Evolutionary conservation across 2,113 vertebrate species (phyloP).

Genomic region (Cryptotis parvus): DNA sequence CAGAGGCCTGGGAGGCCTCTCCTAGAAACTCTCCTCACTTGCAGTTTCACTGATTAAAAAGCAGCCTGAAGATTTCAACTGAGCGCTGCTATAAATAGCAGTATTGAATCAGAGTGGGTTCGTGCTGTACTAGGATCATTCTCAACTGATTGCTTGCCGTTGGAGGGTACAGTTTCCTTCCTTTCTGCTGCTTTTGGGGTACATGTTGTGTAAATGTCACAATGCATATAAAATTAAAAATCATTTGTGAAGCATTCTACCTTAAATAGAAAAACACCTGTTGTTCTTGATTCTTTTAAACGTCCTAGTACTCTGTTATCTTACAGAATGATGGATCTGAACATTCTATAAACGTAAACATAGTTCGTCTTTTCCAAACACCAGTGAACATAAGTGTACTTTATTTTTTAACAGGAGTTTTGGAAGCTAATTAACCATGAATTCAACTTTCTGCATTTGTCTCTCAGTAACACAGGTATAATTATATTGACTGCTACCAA

Average conservation of each 20-base stretch:
- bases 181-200: background rate
- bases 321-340: background rate
- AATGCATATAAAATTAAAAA: background rate
- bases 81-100: slow-evolving; percentile 49
- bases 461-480: background rate
- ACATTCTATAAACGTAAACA: too few species aligned
- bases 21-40: slow-evolving; percentile 36
- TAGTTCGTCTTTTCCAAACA: background rate
- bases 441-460: background rate
- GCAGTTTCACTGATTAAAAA: slow-evolving; percentile 38
- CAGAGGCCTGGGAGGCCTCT: background rate
- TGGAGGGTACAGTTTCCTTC: background rate
- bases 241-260: background rate
- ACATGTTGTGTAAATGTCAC: slow-evolving; percentile 50
- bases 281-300: background rate
- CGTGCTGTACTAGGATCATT: background rate
- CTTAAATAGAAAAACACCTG: background rate
- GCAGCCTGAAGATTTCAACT: background rate
- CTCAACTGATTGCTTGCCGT: background rate
- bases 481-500: background rate
- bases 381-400: background rate
- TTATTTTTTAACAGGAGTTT: background rate
- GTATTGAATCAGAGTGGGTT: background rate
- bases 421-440: background rate
- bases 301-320: background rate